These are phyloP conservation scores for Biston betularia DNA, from an alignment of 2,888 invertebrate genomes.

Conservation along the genomic window DNA sequence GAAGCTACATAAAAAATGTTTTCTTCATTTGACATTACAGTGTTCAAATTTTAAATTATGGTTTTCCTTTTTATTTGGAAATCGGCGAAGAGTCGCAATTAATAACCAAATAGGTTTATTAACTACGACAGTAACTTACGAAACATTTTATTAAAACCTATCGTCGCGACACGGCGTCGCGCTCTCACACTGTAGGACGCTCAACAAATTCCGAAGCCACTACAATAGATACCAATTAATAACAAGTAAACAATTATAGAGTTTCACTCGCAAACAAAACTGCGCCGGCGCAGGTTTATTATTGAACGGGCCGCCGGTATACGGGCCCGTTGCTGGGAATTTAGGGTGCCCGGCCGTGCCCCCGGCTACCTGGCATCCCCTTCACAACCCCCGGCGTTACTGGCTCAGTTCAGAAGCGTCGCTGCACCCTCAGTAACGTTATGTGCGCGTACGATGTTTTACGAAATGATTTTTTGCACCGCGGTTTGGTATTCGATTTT, in stretches of 20 bases:
- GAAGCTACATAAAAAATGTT: too few species aligned
- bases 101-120: too few species aligned
- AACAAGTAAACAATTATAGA: slow-evolving; percentile 52
- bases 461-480: neutral
- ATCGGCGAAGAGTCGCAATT: too few species aligned
- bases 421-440: slow-evolving; percentile 67
- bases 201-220: slow-evolving; percentile 36
- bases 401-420: slow-evolving; percentile 52
- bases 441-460: slow-evolving; percentile 68
- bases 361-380: slow-evolving; percentile 73
- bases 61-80: too few species aligned
- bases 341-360: slow-evolving; percentile 58
- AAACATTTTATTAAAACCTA: too few species aligned
- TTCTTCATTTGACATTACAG: too few species aligned
- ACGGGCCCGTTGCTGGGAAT: slow-evolving; percentile 58
- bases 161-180: neutral
- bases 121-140: too few species aligned
- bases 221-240: slow-evolving; percentile 49
- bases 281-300: slow-evolving; percentile 58
- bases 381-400: slow-evolving; percentile 39
- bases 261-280: slow-evolving; percentile 48
- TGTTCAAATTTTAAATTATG: too few species aligned
- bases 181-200: slow-evolving; percentile 4
- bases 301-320: slow-evolving; percentile 53
- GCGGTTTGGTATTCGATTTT: neutral